A percentile compares a stretch with the other conserved stretches of the same genome.
Evolutionary conservation across 2,113 vertebrate genomes (phyloP).

Genomic region (Pollachius pollachius): DNA sequence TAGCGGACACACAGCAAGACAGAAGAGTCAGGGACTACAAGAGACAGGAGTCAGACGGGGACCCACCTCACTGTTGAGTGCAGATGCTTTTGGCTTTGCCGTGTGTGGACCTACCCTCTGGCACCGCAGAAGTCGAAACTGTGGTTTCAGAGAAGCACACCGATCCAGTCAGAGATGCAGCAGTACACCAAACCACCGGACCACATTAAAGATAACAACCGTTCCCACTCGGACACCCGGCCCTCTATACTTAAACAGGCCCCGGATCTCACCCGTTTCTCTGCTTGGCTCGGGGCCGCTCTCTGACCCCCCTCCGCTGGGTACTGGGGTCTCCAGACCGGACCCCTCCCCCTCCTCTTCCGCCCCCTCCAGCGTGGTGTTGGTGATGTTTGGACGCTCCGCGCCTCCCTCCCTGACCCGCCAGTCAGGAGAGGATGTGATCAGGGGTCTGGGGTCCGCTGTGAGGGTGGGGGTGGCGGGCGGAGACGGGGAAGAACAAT

Average conservation of each 20-base stretch:
- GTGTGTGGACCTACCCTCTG: background rate
- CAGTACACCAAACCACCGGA: no score
- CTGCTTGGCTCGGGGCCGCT: no score
- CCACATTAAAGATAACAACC: background rate
- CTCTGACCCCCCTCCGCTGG: no score
- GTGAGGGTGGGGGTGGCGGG: background rate
- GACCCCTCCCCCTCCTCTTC: no score
- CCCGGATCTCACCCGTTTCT: no score
- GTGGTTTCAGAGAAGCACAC: background rate
- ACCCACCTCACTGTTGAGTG: background rate
- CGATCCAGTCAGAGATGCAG: no score
- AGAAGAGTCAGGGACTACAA: background rate
- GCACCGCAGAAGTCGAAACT: background rate
- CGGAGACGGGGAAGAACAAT: background rate
- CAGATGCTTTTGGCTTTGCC: background rate
- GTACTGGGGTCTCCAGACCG: no score
- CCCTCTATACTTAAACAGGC: background rate
- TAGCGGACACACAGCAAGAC: background rate
- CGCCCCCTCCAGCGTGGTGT: no score
- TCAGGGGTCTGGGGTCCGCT: background rate
- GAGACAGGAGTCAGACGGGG: background rate
- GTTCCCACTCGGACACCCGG: background rate
- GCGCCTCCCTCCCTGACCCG: no score
- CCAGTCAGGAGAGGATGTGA: background rate
- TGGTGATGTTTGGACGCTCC: no score